Evolutionary conservation across 2,888 invertebrate species (phyloP), one percentile per base, ranked within the genome.

Genomic region (Crematogaster levior): DNA sequence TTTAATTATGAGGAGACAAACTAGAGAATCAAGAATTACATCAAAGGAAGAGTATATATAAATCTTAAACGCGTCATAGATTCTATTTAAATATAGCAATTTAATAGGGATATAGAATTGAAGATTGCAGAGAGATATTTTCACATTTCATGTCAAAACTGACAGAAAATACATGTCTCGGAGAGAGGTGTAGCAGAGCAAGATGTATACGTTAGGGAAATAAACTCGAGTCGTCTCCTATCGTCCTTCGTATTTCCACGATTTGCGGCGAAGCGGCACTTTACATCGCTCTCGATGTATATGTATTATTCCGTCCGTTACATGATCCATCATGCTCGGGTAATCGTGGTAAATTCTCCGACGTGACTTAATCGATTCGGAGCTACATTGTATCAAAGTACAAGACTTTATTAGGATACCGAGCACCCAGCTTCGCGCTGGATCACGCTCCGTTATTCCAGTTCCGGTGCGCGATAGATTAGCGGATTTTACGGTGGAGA

Each of bases 171-270:
- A 43, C 30, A 12, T 12, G 21, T 77, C 43, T 53, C 21, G 18
- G 21, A 1, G 21, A 1, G 30, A 43, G 37, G 37, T 21, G 27
- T 27, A 24, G 37, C 12, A 0, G 53, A 34, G 43, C 12, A 43
- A 43, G 40, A 53, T 46, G 43, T 34, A 21, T 18, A 65, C 30
- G 56, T 56, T n/a, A 43, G 43, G 21, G 21, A 72, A 79, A 56
- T 79, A 70, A 77, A 79, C 24, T 70, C 43, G n/a, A 51, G n/a
- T 51, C 75, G n/a, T 63, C 12, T 51, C n/a, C 40, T 53, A 12
- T 56, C 56, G 40, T 18, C 21, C 21, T 27, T 79, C 56, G 30
- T 56, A 56, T 79, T 56, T 43, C 40, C 21, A 43, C 21, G 40
- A 75, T 66, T 12, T 40, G 53, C 37, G 10, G 5, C 27, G 9